Evolutionary conservation across 2,888 invertebrate genomes (phyloP).

Genomic region (Merodon equestris): DNA sequence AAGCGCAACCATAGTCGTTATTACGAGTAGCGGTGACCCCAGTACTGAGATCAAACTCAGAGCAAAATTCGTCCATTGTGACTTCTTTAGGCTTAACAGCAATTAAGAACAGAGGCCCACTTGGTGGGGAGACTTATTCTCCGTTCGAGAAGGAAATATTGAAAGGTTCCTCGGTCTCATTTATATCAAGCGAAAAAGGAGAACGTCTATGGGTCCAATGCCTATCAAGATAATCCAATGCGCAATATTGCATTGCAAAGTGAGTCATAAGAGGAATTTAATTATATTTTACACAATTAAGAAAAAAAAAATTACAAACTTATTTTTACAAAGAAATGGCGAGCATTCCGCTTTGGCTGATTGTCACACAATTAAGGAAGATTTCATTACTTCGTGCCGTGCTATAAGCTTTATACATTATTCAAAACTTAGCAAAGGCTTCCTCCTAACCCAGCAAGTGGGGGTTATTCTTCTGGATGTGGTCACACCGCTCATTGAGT

Average conservation of each 20-base stretch:
- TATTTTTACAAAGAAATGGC: slow-evolving; percentile 59
- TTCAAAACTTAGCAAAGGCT: slow-evolving; percentile 31
- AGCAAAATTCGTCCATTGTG: too few species aligned
- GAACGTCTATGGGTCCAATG: neutral
- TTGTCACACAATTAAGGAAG: slow-evolving; percentile 31
- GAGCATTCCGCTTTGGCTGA: slow-evolving; percentile 63
- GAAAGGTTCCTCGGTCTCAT: too few species aligned
- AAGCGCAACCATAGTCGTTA: too few species aligned
- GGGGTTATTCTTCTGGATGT: slow-evolving; percentile 81
- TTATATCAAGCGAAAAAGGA: too few species aligned
- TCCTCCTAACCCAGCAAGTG: slow-evolving; percentile 74
- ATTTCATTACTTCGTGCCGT: slow-evolving; percentile 32
- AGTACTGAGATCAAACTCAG: too few species aligned
- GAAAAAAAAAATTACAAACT: slow-evolving; percentile 54
- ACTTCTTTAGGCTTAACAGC: too few species aligned
- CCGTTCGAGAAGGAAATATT: too few species aligned
- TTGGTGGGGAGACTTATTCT: too few species aligned
- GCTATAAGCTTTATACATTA: slow-evolving; percentile 20
- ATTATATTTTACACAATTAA: slow-evolving; percentile 29
- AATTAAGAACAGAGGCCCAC: too few species aligned
- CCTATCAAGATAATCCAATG: neutral
- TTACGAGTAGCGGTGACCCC: too few species aligned
- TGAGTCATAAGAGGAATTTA: neutral
- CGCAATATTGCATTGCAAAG: neutral
- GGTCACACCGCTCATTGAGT: slow-evolving; percentile 89